These are phyloP conservation scores for Bombus waltoni DNA, from an alignment of 1,140 invertebrate genomes.

Conservation along the genomic window DNA sequence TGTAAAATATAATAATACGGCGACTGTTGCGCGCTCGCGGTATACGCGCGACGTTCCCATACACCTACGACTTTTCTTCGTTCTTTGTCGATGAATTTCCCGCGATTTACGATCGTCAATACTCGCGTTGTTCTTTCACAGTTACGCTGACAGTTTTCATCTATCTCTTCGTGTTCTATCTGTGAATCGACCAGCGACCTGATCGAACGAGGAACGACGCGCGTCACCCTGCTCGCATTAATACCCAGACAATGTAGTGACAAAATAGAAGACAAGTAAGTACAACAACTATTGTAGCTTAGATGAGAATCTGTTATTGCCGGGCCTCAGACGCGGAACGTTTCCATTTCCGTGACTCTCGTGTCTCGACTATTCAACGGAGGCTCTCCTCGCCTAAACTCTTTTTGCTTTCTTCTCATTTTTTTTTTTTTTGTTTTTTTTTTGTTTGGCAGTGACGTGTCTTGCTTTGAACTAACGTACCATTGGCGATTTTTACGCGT, in stretches of 20 bases:
- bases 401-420: not conserved
- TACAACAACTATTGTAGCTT: conserved; percentile 82
- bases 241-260: conserved; percentile 64
- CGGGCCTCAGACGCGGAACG: conserved; percentile 73
- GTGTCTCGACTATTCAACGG: not conserved
- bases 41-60: conserved; percentile 57
- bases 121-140: too few relatives aligned
- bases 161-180: not conserved
- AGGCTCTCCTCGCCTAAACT: not conserved
- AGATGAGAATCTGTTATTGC: conserved; percentile 80
- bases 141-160: not conserved
- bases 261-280: conserved; percentile 80
- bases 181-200: conserved; percentile 5
- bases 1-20: conserved; percentile 78
- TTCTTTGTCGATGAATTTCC: not conserved
- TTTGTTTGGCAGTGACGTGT: conserved; percentile 61
- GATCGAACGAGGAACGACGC: conserved; percentile 45
- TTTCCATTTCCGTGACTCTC: conserved; percentile 30
- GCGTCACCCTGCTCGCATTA: conserved; percentile 56
- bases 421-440: conserved; percentile 1
- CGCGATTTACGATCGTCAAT: too few relatives aligned
- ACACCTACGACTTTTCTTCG: too few relatives aligned
- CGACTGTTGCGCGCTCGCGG: conserved; percentile 49
- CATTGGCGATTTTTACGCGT: not conserved
- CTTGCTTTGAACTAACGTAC: conserved; percentile 30